These are phyloP conservation scores for Sitta carolinensis DNA, from an alignment of 2,797 vertebrate species.

Conservation along the genomic window DNA sequence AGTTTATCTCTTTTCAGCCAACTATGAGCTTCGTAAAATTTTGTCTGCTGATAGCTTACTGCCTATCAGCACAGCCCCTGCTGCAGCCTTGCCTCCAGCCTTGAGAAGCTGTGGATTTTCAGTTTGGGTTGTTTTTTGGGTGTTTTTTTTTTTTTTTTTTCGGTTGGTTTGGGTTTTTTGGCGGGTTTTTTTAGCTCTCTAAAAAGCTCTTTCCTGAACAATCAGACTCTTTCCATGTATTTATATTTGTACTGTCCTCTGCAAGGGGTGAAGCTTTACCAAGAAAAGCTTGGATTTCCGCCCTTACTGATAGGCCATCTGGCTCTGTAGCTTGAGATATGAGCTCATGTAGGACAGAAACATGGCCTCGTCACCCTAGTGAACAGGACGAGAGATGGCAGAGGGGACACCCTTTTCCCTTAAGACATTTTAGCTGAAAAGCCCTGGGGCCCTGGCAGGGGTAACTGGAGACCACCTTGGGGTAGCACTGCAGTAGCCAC, in stretches of 20 bases:
- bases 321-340: conserved; percentile 59
- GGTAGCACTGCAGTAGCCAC: not conserved
- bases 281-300: conserved; percentile 48
- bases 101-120: not conserved
- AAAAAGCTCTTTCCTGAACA: conserved; percentile 31
- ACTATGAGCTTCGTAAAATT: not conserved
- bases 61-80: not conserved
- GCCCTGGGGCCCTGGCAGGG: not conserved
- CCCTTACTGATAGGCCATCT: conserved; percentile 69
- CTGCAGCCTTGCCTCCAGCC: not conserved
- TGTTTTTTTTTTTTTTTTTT: not conserved
- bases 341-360: conserved; percentile 34
- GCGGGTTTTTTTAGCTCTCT: not conserved
- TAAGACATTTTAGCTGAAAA: not conserved
- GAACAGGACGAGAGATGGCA: not conserved
- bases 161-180: too few species aligned
- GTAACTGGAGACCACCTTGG: not conserved
- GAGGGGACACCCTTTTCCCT: not conserved
- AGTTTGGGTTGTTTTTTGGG: not conserved
- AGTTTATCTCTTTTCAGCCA: not conserved
- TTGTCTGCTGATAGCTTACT: conserved; percentile 16
- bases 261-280: conserved; percentile 53
- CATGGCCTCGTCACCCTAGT: not conserved
- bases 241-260: conserved; percentile 61
- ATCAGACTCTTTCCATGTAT: not conserved